Conservation (phyloP, 2,888 invertebrate species). For the Tipula vernalis region DNA sequence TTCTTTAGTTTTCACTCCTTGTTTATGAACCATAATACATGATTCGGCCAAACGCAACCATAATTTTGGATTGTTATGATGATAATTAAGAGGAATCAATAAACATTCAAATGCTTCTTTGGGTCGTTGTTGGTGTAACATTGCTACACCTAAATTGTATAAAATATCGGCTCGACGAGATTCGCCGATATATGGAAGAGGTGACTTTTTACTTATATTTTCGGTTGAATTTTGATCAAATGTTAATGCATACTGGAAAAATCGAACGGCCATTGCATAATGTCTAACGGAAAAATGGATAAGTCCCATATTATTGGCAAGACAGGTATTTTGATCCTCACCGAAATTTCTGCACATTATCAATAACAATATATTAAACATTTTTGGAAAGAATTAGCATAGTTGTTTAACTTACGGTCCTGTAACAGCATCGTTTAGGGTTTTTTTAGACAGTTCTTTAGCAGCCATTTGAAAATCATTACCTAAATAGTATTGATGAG, state of each 20-base stretch:
- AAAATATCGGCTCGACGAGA: slow-evolving; percentile 32
- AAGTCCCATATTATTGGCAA: slow-evolving; percentile 37
- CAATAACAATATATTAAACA: not conserved
- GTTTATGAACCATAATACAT: slow-evolving; percentile 55
- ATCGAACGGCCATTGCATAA: slow-evolving; percentile 34
- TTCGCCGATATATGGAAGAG: slow-evolving; percentile 29
- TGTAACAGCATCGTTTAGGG: slow-evolving; percentile 18
- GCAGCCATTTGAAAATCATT: slow-evolving; percentile 37
- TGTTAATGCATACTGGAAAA: slow-evolving; percentile 33
- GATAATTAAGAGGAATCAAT: slow-evolving; percentile 70
- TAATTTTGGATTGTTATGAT: slow-evolving; percentile 75
- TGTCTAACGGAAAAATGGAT: slow-evolving; percentile 35
- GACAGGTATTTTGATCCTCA: slow-evolving; percentile 30
- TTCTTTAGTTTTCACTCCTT: slow-evolving; percentile 19
- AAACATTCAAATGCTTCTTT: slow-evolving; percentile 84
- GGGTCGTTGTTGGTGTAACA: slow-evolving; percentile 69
- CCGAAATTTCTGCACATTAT: slow-evolving; percentile 20
- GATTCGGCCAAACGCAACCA: slow-evolving; percentile 93
- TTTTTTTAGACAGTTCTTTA: slow-evolving; percentile 29
- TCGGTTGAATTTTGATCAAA: slow-evolving; percentile 29
- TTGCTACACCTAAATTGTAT: slow-evolving; percentile 45
- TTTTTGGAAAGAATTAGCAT: not conserved
- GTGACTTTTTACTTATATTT: slow-evolving; percentile 19
- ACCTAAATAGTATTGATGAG: slow-evolving; percentile 35
- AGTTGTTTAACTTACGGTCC: slow-evolving; percentile 22